Base-by-base conservation (phyloP, 2,888 invertebrate species). In the Cyclophora albipunctata region DNA sequence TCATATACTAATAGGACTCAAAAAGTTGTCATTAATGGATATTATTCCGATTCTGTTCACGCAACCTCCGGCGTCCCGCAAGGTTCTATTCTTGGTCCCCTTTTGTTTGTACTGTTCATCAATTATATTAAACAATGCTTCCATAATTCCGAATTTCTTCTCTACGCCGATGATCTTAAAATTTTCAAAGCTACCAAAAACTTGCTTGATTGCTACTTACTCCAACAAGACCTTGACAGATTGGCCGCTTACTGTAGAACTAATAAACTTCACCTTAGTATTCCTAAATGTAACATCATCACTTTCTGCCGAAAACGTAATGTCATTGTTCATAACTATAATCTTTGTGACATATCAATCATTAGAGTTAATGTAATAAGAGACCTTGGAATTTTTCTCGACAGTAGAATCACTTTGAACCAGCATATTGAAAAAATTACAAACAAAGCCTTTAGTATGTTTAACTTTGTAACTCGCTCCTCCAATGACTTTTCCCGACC, bases 1-100 rank as follows among this genome's bases (percentile, higher is more conserved):
- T 55, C 52, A 0, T 55, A 52, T 44, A 42, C 46, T 4, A 54
- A 57, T 33, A 45, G 56, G 6, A 44, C 49, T 3, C 54, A 51
- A 34, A 50, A 48, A 20, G 51, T 57, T 6, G 48, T 48, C 3
- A 37, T 52, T 7, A 37, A 47, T 5, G 47, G 49, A 1, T 50
- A 46, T 34, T 42, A 34, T 3, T 51, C 53, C n/a, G 35, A 34
- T n/a, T 53, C 47, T 48, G 5, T 3, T 7, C 40, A 33, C 42
- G 34, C 53, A 2, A 47, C 53, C 5, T 49, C 47, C 0, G 52
- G 52, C 0, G 49, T 54, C 3, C 52, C 54, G 0, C 57, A 54
- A 7, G 57, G 54, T 3, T 57, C 52, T 37, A 5, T 51, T 52
- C 34, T 45, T 51, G 40, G 33, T 48, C 37, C 51, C n/a, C 37